These are phyloP conservation scores for Rhinophrynus dorsalis DNA, from an alignment of 2,797 vertebrate species.

Conservation along the genomic window DNA sequence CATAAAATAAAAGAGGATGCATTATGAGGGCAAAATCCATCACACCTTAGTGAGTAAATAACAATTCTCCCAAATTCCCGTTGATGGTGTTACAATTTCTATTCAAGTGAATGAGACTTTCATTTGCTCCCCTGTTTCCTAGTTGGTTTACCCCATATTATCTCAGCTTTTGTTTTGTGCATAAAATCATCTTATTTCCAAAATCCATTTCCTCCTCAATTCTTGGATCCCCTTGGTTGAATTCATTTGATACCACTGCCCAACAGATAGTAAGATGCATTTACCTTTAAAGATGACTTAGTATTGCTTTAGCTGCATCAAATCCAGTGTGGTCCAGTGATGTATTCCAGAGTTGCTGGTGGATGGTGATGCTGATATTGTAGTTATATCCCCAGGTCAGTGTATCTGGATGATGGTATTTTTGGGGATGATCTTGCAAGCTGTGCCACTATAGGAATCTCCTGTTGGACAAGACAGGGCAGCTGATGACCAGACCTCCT, in stretches of 20 bases:
- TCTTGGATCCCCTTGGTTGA: background rate
- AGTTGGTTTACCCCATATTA: too few species aligned
- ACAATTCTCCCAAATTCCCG: too few species aligned
- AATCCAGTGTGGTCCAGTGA: conserved; percentile 56
- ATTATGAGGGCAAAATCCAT: too few species aligned
- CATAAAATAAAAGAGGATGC: too few species aligned
- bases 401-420: conserved; percentile 46
- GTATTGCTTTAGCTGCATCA: conserved; percentile 55
- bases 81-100: too few species aligned
- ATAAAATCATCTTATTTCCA: too few species aligned
- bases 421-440: conserved; percentile 47
- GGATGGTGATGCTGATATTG: conserved; percentile 57
- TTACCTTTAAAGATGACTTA: conserved; percentile 69
- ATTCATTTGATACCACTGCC: background rate
- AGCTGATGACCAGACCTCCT: conserved; percentile 57
- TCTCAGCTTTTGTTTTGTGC: too few species aligned
- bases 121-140: too few species aligned
- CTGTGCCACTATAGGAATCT: conserved; percentile 30
- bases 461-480: conserved; percentile 55
- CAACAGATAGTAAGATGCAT: background rate
- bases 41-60: too few species aligned
- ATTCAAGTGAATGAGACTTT: too few species aligned
- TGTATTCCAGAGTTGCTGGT: conserved; percentile 61
- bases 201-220: too few species aligned
- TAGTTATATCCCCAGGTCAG: conserved; percentile 55